Conservation (phyloP, 2,888 invertebrate species). For the Lasioglossum figueresi region DNA sequence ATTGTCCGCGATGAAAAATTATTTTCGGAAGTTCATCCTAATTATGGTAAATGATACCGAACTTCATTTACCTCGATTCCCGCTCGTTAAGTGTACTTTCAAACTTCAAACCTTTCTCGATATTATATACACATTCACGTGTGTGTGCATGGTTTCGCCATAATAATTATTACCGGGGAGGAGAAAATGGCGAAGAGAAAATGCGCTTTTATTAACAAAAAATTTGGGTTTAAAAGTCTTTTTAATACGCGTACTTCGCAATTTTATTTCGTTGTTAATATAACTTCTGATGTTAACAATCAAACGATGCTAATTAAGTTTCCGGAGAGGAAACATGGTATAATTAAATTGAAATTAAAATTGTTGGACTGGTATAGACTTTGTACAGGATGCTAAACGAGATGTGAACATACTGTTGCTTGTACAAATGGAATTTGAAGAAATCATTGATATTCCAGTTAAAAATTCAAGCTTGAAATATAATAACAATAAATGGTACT, state of each 20-base stretch:
- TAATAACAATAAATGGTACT: background rate
- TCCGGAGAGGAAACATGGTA: background rate
- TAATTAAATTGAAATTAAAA: background rate
- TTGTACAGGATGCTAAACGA: too few relatives aligned
- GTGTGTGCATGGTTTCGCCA: background rate
- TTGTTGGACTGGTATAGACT: background rate
- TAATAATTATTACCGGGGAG: background rate
- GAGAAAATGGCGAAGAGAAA: background rate
- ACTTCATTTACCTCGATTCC: background rate
- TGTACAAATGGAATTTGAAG: background rate
- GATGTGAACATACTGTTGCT: too few relatives aligned
- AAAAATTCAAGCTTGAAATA: background rate
- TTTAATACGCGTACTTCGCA: background rate
- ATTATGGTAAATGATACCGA: background rate
- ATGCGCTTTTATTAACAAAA: background rate
- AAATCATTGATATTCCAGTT: background rate
- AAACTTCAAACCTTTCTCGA: background rate
- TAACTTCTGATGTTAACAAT: background rate
- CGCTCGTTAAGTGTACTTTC: background rate
- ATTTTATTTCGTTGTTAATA: background rate
- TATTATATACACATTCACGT: background rate
- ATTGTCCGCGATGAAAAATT: conserved; percentile 18
- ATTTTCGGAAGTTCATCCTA: background rate
- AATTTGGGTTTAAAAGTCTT: background rate
- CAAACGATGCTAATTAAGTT: background rate